Base-by-base conservation (phyloP, 2,888 invertebrate genomes). In the Abrostola tripartita region DNA sequence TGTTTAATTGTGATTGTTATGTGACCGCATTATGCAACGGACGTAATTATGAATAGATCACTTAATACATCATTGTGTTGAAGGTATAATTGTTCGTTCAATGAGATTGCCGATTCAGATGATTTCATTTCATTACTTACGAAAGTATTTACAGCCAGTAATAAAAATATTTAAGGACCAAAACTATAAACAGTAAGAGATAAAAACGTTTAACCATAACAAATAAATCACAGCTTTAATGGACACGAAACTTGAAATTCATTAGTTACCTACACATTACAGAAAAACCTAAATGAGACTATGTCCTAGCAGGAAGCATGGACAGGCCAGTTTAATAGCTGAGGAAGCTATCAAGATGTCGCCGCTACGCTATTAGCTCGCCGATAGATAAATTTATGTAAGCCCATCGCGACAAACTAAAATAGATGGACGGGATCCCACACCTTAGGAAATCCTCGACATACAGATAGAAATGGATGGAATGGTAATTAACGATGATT, bases 311-410 rank as follows among this genome's bases (percentile, higher is more conserved):
- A 85, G 85, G 86, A 85, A 84, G 72, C 76, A 79, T 60, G 78
- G 81, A 78, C 78, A 79, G 78, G 79, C 75, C 79, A 77, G 79
- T 85, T 87, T 87, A 88, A 87, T 84, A 87, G 85, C 81, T 87
- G 85, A 90, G 92, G 92, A 93, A 92, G 89, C 92, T 89, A 93
- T 93, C 91, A 93, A 93, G 84, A 90, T 92, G 92, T 93, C 93
- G 85, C 83, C 87, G 82, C 77, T 82, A 81, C 78, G 81, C 88
- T 88, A 90, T 92, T 88, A 90, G 84, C 80, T 84, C 87, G 87
- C 88, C 86, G 88, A 88, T 85, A 86, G 88, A 90, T 85, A 86
- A 88, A 92, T 92, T 92, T 89, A 92, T 88, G 81, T 81, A 76
- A 81, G 79, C 79, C 81, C 79, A 76, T 68, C 73, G 76, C 68